Evolutionary conservation across 2,888 invertebrate genomes (phyloP).

Genomic region (Cheilosia soror): DNA sequence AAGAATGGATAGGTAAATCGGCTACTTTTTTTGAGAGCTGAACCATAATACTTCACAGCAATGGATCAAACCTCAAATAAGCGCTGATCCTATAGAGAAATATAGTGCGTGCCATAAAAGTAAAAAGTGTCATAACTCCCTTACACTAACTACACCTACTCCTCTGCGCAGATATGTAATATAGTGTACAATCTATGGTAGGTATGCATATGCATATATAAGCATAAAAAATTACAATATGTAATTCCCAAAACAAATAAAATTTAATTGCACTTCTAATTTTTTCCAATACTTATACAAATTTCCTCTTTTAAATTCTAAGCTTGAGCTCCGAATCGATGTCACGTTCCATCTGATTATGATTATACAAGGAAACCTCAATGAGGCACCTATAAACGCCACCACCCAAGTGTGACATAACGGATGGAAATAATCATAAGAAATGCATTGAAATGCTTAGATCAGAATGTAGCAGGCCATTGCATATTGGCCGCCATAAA

Average conservation of each 20-base stretch:
- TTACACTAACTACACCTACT: too few species aligned
- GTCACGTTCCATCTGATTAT: constrained; percentile 59
- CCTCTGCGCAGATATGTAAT: too few species aligned
- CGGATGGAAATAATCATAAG: constrained; percentile 71
- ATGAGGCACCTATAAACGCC: constrained; percentile 36
- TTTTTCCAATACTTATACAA: constrained; percentile 38
- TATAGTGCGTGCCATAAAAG: too few species aligned
- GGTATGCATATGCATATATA: neutral
- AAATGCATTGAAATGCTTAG: constrained; percentile 57
- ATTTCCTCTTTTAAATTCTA: constrained; percentile 41
- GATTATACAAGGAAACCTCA: constrained; percentile 36
- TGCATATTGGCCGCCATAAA: constrained; percentile 41
- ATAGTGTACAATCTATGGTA: too few species aligned
- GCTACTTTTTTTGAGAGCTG: too few species aligned
- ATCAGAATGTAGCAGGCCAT: constrained; percentile 45
- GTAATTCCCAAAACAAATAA: constrained; percentile 16
- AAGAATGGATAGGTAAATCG: too few species aligned
- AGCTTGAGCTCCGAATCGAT: constrained; percentile 34
- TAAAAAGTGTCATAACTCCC: too few species aligned
- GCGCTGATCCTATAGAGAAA: too few species aligned
- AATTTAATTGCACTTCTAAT: constrained; percentile 30
- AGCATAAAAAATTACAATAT: neutral
- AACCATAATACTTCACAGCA: too few species aligned
- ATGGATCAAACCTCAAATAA: too few species aligned
- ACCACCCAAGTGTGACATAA: constrained; percentile 69